Conservation (phyloP, 2,888 invertebrate species). For the Phania funesta region DNA sequence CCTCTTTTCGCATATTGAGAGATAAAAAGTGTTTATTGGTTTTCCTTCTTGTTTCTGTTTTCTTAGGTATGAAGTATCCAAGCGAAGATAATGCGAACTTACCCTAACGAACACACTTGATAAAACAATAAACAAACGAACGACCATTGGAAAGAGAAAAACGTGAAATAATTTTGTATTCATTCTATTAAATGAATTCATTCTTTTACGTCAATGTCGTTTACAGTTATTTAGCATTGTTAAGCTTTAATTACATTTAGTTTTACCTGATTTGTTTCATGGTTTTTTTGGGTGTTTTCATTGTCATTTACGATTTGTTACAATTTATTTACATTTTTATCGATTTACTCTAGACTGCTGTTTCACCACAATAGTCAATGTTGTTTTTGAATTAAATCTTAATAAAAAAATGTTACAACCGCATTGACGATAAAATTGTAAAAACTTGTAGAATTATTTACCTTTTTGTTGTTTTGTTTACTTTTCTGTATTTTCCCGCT, state of each 20-base stretch:
- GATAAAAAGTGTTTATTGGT: too few species aligned
- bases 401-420: background rate
- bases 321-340: background rate
- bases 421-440: constrained; percentile 32
- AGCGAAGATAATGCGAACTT: too few species aligned
- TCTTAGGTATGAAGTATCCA: too few species aligned
- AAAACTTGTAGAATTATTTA: background rate
- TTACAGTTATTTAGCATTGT: background rate
- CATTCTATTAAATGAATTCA: background rate
- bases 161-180: background rate
- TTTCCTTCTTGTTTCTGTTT: too few species aligned
- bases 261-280: constrained; percentile 22
- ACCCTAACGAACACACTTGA: background rate
- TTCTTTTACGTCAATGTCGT: background rate
- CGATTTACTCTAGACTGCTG: background rate
- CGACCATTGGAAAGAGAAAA: background rate
- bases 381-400: background rate
- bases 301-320: background rate
- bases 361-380: constrained; percentile 15
- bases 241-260: constrained; percentile 24
- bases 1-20: too few species aligned
- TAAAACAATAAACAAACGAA: background rate
- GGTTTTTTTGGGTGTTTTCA: background rate
- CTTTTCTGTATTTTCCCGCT: constrained; percentile 23
- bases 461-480: constrained; percentile 29